Conservation (phyloP, 2,888 invertebrate species). For the Eupithecia exiguata region DNA sequence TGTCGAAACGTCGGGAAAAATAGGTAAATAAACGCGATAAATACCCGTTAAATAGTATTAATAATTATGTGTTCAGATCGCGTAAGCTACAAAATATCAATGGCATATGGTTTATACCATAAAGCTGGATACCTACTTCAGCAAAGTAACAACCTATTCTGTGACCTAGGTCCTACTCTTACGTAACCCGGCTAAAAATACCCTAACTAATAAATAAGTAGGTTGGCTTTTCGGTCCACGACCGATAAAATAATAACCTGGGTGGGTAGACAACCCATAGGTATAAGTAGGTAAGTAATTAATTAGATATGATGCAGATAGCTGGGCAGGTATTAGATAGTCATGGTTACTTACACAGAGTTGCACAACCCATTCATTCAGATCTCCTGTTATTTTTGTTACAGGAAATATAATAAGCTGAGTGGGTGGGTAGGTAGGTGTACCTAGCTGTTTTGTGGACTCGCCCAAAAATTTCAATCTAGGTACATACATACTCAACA, state of each 20-base stretch:
- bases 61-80: too few species aligned
- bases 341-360: slow-evolving; percentile 37
- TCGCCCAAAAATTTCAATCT: not conserved
- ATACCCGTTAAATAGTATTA: too few species aligned
- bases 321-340: slow-evolving; percentile 27
- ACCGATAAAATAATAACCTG: not conserved
- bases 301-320: not conserved
- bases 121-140: too few species aligned
- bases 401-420: not conserved
- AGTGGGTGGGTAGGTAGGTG: not conserved
- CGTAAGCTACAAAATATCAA: too few species aligned
- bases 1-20: too few species aligned
- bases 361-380: not conserved
- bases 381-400: slow-evolving; percentile 1
- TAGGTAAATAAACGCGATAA: too few species aligned
- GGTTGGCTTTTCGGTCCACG: not conserved
- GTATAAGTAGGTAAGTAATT: too few species aligned
- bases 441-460: not conserved
- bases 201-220: not conserved
- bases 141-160: too few species aligned
- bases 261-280: not conserved
- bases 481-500: too few species aligned
- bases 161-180: not conserved
- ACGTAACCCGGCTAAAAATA: not conserved
- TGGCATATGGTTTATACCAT: too few species aligned